A percentile compares a stretch with the other conserved stretches of the same genome.
These are phyloP conservation scores for Xenus cinereus DNA, from an alignment of 2,113 vertebrate genomes.

Conservation along the genomic window DNA sequence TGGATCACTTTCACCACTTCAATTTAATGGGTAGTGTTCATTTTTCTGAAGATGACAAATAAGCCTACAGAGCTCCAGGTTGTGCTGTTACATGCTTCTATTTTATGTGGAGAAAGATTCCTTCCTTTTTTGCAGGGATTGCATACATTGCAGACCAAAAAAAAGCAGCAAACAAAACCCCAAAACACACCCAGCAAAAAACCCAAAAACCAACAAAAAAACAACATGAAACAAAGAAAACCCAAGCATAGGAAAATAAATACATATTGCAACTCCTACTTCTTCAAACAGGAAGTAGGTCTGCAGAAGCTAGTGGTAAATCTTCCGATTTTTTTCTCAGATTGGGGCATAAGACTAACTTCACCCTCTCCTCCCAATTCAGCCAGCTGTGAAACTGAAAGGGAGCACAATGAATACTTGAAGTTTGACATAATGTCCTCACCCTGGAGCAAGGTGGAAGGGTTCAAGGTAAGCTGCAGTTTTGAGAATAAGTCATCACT, in stretches of 20 bases:
- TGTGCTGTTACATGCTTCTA: not conserved
- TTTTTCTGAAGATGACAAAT: not conserved
- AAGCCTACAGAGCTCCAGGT: not conserved
- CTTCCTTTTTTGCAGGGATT: not conserved
- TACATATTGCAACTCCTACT: not conserved
- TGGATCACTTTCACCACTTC: not conserved
- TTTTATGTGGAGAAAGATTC: not conserved
- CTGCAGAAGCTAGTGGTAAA: not conserved
- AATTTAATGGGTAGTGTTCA: not conserved
- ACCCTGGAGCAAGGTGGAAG: not conserved
- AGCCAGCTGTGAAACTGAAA: not conserved
- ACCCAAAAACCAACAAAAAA: not conserved
- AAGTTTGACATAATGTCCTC: fast-evolving
- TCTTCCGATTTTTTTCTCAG: not conserved
- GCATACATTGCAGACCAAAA: not conserved
- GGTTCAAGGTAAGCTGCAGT: not conserved
- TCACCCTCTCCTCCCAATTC: not conserved
- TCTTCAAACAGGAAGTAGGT: not conserved
- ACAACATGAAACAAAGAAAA: not conserved
- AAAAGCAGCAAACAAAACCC: not conserved
- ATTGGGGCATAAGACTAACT: not conserved
- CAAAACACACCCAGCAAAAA: not conserved
- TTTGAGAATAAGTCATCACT: not conserved
- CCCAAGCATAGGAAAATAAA: not conserved
- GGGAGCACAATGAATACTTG: not conserved